Base-by-base conservation (phyloP, 1,140 invertebrate genomes). In the Tenebrio molitor region DNA sequence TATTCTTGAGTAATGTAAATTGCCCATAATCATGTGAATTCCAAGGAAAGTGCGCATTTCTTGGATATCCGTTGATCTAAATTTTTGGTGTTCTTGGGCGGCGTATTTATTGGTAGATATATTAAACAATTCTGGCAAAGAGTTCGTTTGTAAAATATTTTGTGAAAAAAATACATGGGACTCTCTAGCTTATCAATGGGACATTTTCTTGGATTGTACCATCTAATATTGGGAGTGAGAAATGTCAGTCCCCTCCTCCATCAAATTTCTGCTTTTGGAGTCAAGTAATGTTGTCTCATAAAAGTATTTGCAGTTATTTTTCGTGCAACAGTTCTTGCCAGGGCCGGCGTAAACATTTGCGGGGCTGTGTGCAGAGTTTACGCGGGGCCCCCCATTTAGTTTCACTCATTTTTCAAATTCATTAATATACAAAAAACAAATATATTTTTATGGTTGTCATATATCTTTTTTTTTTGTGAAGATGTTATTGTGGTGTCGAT, bases 21-120 rank as follows among this genome's bases (percentile, higher is more conserved):
- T 70, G n/a, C 68, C 68, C 50, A 70, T 70, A 10, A 70, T 23
- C 10, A 69, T 50, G 21, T 69, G 42, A 4, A 69, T 69, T 7
- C 16, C 42, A 8, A 46, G 8, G 46, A 53, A 69, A 33, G 39
- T 53, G 21, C 25, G 44, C 16, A 69, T 10, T 42, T 53, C 42
- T 14, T 23, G n/a, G 15, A 25, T 14, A 21, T 17, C 46, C 14
- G 42, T 69, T 5, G 12, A 41, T 1, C 7, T 1, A 23, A 69
- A 69, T 23, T 17, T 50, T 10, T 21, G 10, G n/a, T 69, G 8
- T n/a, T 69, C 10, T 29, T 69, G 66, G n/a, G 21, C 21, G 15
- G 41, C 66, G 46, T 69, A 69, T 29, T 46, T 12, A 53, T 69
- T 69, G 5, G 39, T 69, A 15, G 6, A 44, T 50, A 4, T 21